These are phyloP conservation scores for Malthinus flaveolus DNA, from an alignment of 2,888 invertebrate species.

Conservation along the genomic window DNA sequence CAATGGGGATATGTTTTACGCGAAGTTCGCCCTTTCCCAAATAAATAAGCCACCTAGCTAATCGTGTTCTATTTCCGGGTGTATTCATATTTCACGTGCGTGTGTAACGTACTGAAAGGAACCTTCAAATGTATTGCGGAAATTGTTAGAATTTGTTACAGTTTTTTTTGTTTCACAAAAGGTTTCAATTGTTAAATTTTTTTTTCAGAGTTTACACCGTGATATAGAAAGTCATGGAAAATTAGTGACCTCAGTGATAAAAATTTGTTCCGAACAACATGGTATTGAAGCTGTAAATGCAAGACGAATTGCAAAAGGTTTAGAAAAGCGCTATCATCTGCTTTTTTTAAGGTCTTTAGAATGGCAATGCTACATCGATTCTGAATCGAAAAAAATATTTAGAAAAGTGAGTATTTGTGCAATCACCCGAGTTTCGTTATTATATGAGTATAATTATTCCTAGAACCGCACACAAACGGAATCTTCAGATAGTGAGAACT, in stretches of 20 bases:
- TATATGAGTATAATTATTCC: slow-evolving; percentile 46
- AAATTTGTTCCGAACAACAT: slow-evolving; percentile 65
- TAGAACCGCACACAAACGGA: slow-evolving; percentile 60
- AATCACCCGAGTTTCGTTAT: neutral
- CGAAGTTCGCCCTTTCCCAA: slow-evolving; percentile 8
- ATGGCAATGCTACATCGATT: slow-evolving; percentile 90
- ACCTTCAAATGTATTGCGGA: slow-evolving; percentile 13
- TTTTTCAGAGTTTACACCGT: slow-evolving; percentile 82
- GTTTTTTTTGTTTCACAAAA: slow-evolving; percentile 26
- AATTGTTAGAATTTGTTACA: slow-evolving; percentile 18
- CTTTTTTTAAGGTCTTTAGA: slow-evolving; percentile 87
- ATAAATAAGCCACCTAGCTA: neutral
- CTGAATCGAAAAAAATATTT: slow-evolving; percentile 70
- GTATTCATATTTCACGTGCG: slow-evolving; percentile 17
- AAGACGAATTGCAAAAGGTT: slow-evolving; percentile 63
- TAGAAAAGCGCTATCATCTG: slow-evolving; percentile 89
- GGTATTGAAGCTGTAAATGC: slow-evolving; percentile 57
- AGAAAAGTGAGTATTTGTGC: slow-evolving; percentile 49
- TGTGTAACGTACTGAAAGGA: slow-evolving; percentile 10
- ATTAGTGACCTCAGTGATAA: slow-evolving; percentile 78
- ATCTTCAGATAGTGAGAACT: slow-evolving; percentile 65
- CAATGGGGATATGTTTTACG: neutral
- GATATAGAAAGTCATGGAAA: slow-evolving; percentile 91
- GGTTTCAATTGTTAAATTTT: slow-evolving; percentile 30
- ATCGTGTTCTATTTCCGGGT: slow-evolving; percentile 11